These are phyloP conservation scores for Galaxias olidus DNA, from an alignment of 2,797 vertebrate genomes.

Conservation along the genomic window DNA sequence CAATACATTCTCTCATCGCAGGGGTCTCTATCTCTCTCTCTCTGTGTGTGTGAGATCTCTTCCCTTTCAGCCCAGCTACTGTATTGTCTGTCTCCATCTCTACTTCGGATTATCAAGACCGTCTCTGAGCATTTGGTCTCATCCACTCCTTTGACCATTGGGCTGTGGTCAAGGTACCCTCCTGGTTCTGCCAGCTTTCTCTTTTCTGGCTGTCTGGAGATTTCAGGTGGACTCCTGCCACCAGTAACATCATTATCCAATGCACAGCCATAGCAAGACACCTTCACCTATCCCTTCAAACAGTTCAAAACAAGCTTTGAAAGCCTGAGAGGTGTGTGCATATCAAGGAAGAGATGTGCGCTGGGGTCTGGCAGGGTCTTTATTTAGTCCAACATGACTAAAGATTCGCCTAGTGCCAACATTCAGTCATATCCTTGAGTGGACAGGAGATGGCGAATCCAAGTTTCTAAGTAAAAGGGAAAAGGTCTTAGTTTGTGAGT, in stretches of 20 bases:
- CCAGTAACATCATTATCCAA: conserved; percentile 39
- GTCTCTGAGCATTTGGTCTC: conserved; percentile 6
- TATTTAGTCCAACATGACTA: conserved; percentile 17
- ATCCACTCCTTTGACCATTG: conserved; percentile 4
- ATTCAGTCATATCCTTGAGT: neutral
- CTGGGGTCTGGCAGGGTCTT: conserved; percentile 11
- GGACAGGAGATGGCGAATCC: conserved; percentile 4
- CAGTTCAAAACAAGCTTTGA: conserved; percentile 37
- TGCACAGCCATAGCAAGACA: neutral
- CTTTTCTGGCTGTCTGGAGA: conserved; percentile 9
- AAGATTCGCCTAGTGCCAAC: conserved; percentile 6
- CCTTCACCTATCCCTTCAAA: neutral
- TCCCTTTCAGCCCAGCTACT: neutral
- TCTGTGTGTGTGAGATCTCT: conserved; percentile 2
- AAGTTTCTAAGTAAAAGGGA: no score
- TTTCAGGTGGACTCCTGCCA: conserved; percentile 24
- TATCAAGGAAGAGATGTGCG: conserved; percentile 35
- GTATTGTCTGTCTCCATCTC: neutral
- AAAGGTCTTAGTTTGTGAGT: no score
- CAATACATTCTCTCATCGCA: conserved; percentile 13
- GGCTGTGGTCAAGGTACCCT: no score
- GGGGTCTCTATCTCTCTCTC: neutral
- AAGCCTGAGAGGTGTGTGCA: conserved; percentile 10
- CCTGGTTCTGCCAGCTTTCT: conserved; percentile 3
- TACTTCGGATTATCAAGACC: neutral